Evolutionary conservation across 1,140 invertebrate genomes (phyloP), one percentile per base, ranked within the genome.

Genomic region (Patella vulgata): DNA sequence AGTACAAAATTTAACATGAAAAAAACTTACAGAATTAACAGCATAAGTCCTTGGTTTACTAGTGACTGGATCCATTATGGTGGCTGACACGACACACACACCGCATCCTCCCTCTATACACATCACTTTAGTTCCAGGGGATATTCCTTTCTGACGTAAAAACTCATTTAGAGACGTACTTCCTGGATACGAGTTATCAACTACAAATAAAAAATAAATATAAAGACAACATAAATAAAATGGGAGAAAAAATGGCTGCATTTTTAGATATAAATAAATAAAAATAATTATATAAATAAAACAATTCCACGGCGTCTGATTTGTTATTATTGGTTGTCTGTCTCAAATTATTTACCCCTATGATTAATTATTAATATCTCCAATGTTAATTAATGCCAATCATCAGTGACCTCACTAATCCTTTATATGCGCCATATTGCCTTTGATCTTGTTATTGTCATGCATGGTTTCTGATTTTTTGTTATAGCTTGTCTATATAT

Each of bases 61-160:
- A n/a, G 78, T 86, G 2, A 85, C 78, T 12, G 88, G 87, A 70
- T 90, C 83, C 2, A 79, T 78, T 6, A 85, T 83, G 23, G 82
- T 86, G 2, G 89, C 88, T 9, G 89, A 82, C 3, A 94, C 92
- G n/a, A 93, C 85, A 74, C 93, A 95, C 0, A 88, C 87, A 0
- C 93, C 93, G 74, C 93, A 95, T 1, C 92, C 92, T 31, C 92
- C 93, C 81, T 95, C 92, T 12, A 87, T 83, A 70, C 93, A 95
- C 74, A 82, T 76, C 4, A 85, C 86, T 75, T 95, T 94, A 0
- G 92, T 94, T 9, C 91, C 92, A 33, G 87, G 89, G 0, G 93
- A 84, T 42, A 89, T 86, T 1, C 88, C 88, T 71, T 89, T 77
- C 11, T 66, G 39, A 39, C 78, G 48, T 14, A 80, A 50, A 50